phyloP scores from a whole-genome alignment of 1,140 invertebrate species.

The Meloidogyne floridensis region DNA sequence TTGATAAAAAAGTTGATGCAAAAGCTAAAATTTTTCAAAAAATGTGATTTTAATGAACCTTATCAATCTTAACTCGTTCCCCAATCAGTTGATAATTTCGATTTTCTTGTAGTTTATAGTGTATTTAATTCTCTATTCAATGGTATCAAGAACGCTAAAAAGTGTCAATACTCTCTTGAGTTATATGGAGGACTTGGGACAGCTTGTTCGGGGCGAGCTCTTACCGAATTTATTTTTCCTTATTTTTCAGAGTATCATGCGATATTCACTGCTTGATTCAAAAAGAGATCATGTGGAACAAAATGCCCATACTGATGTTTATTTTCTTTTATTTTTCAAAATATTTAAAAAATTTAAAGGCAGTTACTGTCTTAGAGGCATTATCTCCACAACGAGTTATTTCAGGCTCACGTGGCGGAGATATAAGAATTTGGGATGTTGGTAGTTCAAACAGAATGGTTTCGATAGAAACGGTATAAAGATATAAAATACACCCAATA shows the following conservation, averaged over 20 bases:
- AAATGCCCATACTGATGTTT: constrained; percentile 3
- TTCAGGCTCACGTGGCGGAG: constrained; percentile 1
- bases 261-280: background rate
- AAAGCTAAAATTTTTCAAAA: no score
- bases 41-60: no score
- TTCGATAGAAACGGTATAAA: background rate
- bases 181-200: no score
- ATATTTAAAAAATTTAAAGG: background rate
- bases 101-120: no score
- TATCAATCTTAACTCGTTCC: no score
- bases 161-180: no score
- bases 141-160: no score
- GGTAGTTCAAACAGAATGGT: constrained; percentile 6
- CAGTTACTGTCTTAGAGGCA: background rate
- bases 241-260: constrained; percentile 7
- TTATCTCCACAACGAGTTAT: background rate
- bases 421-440: constrained; percentile 17
- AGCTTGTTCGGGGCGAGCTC: background rate
- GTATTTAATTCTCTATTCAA: no score
- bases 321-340: background rate
- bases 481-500: no score
- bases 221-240: background rate
- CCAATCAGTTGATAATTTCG: no score
- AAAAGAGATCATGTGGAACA: constrained; percentile 8
- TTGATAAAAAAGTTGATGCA: no score